Evolutionary conservation across 2,113 vertebrate genomes (phyloP), one percentile per base, ranked within the genome.

Genomic region (Motacilla alba): DNA sequence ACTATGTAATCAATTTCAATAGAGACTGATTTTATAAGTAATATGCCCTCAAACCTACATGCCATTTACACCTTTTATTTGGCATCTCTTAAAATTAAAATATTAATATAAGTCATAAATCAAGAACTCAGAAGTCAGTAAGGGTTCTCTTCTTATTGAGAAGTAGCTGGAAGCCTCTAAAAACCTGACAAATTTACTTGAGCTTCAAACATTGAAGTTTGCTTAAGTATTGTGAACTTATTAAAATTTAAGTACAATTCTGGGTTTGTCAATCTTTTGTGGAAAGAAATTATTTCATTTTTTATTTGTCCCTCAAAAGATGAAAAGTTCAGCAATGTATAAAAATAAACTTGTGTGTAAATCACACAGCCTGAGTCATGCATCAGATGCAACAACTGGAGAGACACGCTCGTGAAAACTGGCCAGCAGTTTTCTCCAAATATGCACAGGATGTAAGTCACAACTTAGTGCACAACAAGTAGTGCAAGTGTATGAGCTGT

Each of bases 61-160:
- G 28, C 8, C 12, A 49, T 77, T 93, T 88, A 86, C 19, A 77
- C 44, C 37, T 95, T 91, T 76, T 79, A 77, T 53, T 88, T 46
- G 59, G 63, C 63, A 94, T 47, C 18, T 83, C 55, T 90, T 85
- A 90, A 93, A 89, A 89, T 89, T 84, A 82, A 89, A 60, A 88
- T 93, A 93, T 77, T 91, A 90, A 85, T 93, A 53, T 23, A 75
- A 62, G 27, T 59, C 63, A 86, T 93, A 93, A 94, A 87, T 94
- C 70, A 91, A 93, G 72, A 79, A 69, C 59, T 66, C 50, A 50
- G 55, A 90, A 69, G 30, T 89, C 84, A 94, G 33, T 73, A 73
- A 33, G 6, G 1, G 5, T 39, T 94, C 44, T 82, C 49, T 53
- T 13, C 5, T 73, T 33, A 33, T 55, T 60, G 50, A 83, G 44